A percentile compares a stretch with the other conserved stretches of the same genome.
Evolutionary conservation across 2,113 vertebrate genomes (phyloP).

Genomic region (Empidonax traillii): DNA sequence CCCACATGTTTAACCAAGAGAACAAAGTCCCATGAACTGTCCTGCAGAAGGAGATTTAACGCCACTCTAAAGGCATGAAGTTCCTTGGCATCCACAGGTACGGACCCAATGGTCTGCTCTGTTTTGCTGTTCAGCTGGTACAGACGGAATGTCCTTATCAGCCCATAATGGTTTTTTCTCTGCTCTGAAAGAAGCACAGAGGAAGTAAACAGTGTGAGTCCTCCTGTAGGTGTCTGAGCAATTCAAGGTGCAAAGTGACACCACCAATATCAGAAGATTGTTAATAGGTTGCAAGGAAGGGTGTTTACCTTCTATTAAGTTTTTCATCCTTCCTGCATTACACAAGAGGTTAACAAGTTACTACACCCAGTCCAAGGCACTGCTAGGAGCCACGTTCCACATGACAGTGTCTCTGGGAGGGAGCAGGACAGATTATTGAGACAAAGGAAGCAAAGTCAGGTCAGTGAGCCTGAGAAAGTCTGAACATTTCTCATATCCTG

Average conservation of each 20-base stretch:
- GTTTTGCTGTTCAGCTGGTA: background rate
- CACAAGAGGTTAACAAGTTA: background rate
- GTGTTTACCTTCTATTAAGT: slow-evolving; percentile 12
- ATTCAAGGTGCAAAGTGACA: background rate
- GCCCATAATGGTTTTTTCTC: background rate
- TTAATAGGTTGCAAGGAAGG: background rate
- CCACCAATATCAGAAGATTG: background rate
- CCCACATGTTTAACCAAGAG: background rate
- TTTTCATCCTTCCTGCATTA: slow-evolving; percentile 27
- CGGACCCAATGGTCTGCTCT: background rate
- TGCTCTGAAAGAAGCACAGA: background rate
- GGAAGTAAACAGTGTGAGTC: background rate
- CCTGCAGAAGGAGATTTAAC: background rate
- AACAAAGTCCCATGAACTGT: background rate
- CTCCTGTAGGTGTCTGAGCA: background rate
- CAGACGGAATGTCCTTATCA: rapidly evolving
- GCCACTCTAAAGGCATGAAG: background rate
- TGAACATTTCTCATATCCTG: background rate
- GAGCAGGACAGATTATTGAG: background rate
- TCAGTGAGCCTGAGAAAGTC: background rate
- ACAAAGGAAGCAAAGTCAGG: background rate
- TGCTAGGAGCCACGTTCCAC: background rate
- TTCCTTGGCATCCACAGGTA: background rate
- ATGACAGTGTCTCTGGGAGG: background rate
- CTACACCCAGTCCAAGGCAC: background rate